These are phyloP conservation scores for Hartigia nigra DNA, from an alignment of 2,888 invertebrate genomes.

Conservation along the genomic window DNA sequence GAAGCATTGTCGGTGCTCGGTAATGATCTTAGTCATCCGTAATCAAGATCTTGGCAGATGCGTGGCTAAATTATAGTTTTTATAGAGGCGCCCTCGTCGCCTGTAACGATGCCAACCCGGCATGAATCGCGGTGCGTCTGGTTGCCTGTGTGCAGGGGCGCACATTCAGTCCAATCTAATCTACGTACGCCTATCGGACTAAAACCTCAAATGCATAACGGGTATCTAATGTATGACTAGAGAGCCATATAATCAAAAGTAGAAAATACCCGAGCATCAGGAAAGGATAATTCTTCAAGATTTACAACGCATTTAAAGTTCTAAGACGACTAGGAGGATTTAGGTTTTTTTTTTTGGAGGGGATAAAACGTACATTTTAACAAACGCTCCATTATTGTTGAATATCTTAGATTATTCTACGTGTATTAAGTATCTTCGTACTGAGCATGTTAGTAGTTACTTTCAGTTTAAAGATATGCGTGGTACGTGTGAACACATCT, in stretches of 20 bases:
- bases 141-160: background rate
- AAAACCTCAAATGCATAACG: background rate
- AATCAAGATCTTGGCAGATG: constrained; percentile 9
- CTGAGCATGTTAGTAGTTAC: background rate
- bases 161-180: background rate
- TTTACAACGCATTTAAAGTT: background rate
- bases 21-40: constrained; percentile 8
- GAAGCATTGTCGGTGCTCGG: background rate
- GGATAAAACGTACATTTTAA: background rate
- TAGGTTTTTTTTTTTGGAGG: background rate
- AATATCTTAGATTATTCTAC: background rate
- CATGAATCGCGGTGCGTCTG: background rate
- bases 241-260: background rate
- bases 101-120: background rate
- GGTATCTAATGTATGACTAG: background rate
- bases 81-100: background rate
- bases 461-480: background rate
- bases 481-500: background rate
- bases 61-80: background rate
- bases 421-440: background rate
- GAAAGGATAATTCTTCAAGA: background rate
- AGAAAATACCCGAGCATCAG: background rate
- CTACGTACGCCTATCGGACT: background rate
- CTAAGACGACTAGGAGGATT: background rate
- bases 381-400: background rate